phyloP scores from a whole-genome alignment of 2,888 invertebrate genomes.

The Cybosia mesomella region DNA sequence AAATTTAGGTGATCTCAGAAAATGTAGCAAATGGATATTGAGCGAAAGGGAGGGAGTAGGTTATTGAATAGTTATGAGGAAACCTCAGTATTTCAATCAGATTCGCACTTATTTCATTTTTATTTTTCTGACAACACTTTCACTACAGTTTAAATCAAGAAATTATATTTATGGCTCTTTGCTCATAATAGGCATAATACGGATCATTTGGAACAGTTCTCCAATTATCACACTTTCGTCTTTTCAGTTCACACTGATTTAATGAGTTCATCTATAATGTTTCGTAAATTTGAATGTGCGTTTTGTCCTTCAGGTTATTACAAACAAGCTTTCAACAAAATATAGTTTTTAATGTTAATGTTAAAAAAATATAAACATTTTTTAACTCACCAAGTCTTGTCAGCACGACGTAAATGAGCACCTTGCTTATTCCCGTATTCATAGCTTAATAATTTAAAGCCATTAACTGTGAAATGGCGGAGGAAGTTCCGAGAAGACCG shows the following conservation, averaged over 20 bases:
- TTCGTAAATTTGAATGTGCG: neutral
- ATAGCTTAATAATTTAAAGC: slow-evolving; percentile 46
- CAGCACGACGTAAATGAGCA: slow-evolving; percentile 30
- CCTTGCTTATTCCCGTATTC: slow-evolving; percentile 27
- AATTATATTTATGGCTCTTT: neutral
- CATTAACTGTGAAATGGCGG: slow-evolving; percentile 49
- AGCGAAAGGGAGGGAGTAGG: neutral
- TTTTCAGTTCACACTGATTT: neutral
- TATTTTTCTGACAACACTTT: too few species aligned
- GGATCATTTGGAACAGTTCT: neutral
- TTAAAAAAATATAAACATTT: neutral
- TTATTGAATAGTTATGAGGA: neutral
- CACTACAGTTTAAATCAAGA: neutral
- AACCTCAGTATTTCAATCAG: neutral
- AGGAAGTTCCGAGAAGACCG: slow-evolving; percentile 52
- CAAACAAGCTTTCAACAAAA: neutral
- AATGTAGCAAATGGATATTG: neutral
- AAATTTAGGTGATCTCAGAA: neutral
- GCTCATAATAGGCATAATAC: neutral
- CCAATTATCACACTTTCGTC: neutral
- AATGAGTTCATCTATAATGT: neutral
- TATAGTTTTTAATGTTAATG: neutral
- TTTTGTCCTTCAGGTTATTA: neutral
- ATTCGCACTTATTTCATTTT: neutral
- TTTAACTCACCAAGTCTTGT: slow-evolving; percentile 14